Conservation (phyloP, 2,888 invertebrate genomes). For the Elmis aenea region DNA sequence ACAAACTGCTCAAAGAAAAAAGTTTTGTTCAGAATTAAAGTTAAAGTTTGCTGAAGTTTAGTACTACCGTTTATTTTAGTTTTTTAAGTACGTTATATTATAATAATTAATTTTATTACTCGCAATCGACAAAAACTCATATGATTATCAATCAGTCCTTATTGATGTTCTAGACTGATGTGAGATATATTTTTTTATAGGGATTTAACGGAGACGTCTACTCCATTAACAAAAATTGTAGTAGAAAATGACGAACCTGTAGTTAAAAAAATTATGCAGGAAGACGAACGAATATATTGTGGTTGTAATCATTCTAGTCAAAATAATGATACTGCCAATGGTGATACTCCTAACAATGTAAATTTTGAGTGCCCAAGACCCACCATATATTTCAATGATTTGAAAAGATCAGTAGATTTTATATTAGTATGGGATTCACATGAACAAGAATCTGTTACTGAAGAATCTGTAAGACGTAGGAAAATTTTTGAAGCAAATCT, state of each 20-base stretch:
- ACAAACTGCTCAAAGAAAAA: no score
- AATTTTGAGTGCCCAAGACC: constrained; percentile 43
- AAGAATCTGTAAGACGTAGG: constrained; percentile 49
- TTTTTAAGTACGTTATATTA: no score
- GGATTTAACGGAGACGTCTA: constrained; percentile 7
- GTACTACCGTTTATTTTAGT: no score
- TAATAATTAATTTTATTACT: no score
- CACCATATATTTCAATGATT: constrained; percentile 66
- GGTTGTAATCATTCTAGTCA: constrained; percentile 16
- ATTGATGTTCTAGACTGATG: no score
- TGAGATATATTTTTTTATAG: constrained; percentile 12
- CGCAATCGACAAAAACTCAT: no score
- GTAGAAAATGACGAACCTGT: constrained; percentile 5
- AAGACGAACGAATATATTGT: constrained; percentile 2
- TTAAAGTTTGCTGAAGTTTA: no score
- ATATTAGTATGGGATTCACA: constrained; percentile 70
- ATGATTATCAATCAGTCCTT: no score
- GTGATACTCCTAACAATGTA: constrained; percentile 2
- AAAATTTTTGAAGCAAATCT: constrained; percentile 68
- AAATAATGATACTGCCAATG: neutral
- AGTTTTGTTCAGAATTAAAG: no score
- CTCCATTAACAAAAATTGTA: constrained; percentile 3
- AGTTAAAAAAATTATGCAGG: constrained; percentile 4
- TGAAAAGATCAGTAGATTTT: constrained; percentile 69
- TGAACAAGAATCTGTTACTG: constrained; percentile 48